Evolutionary conservation across 1,140 invertebrate species (phyloP), one percentile per base, ranked within the genome.

Genomic region (Saxidomus purpurata): DNA sequence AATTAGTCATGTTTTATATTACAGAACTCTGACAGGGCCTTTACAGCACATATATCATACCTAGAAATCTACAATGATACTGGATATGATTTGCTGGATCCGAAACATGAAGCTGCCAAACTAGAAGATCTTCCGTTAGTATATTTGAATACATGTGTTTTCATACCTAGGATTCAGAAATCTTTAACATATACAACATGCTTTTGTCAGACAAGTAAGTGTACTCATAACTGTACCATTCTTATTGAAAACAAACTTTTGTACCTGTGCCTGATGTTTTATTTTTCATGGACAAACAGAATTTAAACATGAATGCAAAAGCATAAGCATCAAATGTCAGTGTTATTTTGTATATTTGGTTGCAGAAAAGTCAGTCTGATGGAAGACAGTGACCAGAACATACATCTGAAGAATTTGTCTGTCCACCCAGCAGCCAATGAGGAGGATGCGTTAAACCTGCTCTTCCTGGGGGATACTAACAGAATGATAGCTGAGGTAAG

Each of bases 41-140:
- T 92, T 87, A 94, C 95, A 36, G 90, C 94, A 38, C 93, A 95
- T 86, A 93, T 96, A 31, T 96, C 96, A 1, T 96, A 96, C 90
- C 90, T 96, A 76, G 96, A 96, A 89, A 96, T 96, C 71, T 96
- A 96, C 91, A 96, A 96, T 94, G 95, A 96, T 34, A 94, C 84
- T 92, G 97, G 97, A 9, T 97, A 97, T 93, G 97, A 97, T 94
- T 92, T 97, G 52, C 95, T 97, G 8, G 96, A 97, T 94, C 95
- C 97, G 47, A 96, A 96, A 93, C 96, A 96, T 86, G 94, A 96
- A 83, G 95, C 95, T 63, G 93, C 95, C n/a, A 95, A 95, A 92
- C 91, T 97, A 83, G 97, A 97, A 90, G 97, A 97, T 94, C 94
- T 97, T 90, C 96, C 97, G 97, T 96, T 92, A 93, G 94, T 94